These are phyloP conservation scores for Lepeophtheirus nordmannii DNA, from an alignment of 2,888 invertebrate species.

Conservation along the genomic window DNA sequence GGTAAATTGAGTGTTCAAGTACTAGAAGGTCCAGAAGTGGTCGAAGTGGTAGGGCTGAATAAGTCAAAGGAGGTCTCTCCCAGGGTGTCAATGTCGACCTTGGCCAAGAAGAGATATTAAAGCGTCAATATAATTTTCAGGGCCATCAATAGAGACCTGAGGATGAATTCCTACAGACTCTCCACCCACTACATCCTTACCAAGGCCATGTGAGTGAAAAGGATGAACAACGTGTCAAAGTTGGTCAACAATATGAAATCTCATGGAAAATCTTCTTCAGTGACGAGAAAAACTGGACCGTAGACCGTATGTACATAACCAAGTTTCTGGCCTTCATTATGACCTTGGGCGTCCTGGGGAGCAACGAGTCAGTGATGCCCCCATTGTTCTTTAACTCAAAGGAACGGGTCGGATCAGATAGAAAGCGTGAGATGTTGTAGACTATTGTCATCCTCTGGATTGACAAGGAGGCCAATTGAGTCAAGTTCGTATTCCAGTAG, in stretches of 20 bases:
- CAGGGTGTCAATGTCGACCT: background rate
- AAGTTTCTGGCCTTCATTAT: background rate
- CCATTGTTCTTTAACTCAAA: background rate
- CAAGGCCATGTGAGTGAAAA: background rate
- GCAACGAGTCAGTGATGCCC: background rate
- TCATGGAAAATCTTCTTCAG: background rate
- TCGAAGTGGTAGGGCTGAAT: conserved; percentile 3
- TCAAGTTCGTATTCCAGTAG: background rate
- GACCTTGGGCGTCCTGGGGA: background rate
- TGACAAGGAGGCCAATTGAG: background rate
- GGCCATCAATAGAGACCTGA: background rate
- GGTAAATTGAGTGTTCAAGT: too few species aligned
- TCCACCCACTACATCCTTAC: background rate
- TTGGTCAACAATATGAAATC: background rate
- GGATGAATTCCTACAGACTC: background rate
- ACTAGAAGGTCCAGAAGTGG: too few species aligned
- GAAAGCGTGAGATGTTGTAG: background rate
- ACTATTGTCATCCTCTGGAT: background rate
- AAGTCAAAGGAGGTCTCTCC: background rate
- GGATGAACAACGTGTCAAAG: background rate
- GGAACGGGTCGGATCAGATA: background rate
- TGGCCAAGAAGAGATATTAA: background rate
- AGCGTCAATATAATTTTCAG: background rate
- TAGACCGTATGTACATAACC: background rate
- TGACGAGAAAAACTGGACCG: conserved; percentile 1